A percentile compares a stretch with the other conserved stretches of the same genome.
These are phyloP conservation scores for Eira barbara DNA, from an alignment of 2,113 vertebrate genomes.

Conservation along the genomic window DNA sequence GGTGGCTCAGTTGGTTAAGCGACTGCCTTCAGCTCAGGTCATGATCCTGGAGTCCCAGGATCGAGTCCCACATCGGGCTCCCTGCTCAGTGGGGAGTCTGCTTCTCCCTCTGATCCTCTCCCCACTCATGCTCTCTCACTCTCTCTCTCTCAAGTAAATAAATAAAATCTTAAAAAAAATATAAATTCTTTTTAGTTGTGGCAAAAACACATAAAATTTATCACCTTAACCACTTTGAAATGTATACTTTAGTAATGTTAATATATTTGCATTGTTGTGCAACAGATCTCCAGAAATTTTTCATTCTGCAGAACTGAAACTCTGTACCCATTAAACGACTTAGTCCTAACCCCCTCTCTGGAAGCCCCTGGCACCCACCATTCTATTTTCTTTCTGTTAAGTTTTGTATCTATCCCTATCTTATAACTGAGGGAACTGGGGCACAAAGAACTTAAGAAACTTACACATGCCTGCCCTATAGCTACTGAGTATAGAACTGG, in stretches of 20 bases:
- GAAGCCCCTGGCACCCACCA: background rate
- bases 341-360: background rate
- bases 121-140: too few relatives aligned
- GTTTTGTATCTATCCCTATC: background rate
- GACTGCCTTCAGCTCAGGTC: too few relatives aligned
- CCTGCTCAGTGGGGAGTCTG: too few relatives aligned
- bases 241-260: background rate
- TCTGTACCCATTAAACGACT: background rate
- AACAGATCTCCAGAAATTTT: background rate
- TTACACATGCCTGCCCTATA: background rate
- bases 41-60: too few relatives aligned
- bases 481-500: background rate
- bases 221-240: background rate
- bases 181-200: background rate
- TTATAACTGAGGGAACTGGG: background rate
- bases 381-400: background rate
- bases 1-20: too few relatives aligned
- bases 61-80: too few relatives aligned
- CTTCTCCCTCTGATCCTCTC: too few relatives aligned
- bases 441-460: background rate
- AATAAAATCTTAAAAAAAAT: too few relatives aligned
- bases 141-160: too few relatives aligned
- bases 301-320: background rate
- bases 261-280: background rate
- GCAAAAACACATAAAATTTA: background rate